phyloP scores from a whole-genome alignment of 2,888 invertebrate genomes.

The Parnassius apollo region DNA sequence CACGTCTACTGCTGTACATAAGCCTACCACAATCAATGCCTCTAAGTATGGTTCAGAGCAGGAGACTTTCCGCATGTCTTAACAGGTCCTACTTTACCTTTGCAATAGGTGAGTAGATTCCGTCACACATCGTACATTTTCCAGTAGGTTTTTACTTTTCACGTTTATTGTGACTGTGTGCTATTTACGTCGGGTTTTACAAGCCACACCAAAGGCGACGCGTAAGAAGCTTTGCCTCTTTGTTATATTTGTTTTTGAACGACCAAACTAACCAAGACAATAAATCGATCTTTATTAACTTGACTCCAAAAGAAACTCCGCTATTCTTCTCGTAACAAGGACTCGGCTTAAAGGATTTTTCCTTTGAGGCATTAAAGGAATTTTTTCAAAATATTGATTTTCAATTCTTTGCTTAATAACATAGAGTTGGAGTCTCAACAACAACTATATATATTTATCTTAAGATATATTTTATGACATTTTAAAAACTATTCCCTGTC shows the following conservation, averaged over 20 bases:
- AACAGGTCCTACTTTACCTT: not conserved
- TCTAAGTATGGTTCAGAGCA: too few relatives aligned
- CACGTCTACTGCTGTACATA: too few relatives aligned
- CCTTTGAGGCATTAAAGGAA: not conserved
- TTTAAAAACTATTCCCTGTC: too few relatives aligned
- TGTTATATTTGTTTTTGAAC: constrained; percentile 36
- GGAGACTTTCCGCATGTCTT: too few relatives aligned
- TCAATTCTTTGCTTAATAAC: too few relatives aligned
- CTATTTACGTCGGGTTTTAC: constrained; percentile 60
- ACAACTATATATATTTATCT: too few relatives aligned
- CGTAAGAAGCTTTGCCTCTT: constrained; percentile 40
- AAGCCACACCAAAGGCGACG: constrained; percentile 47
- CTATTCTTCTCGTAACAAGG: constrained; percentile 18
- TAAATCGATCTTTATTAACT: constrained; percentile 33
- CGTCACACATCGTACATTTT: constrained; percentile 38
- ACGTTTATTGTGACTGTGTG: constrained; percentile 41
- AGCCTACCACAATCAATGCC: too few relatives aligned
- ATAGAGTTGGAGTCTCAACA: too few relatives aligned
- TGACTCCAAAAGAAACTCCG: constrained; percentile 19
- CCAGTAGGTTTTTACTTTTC: constrained; percentile 26
- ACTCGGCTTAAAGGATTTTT: constrained; percentile 12
- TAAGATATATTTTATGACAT: too few relatives aligned
- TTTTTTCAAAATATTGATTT: too few relatives aligned
- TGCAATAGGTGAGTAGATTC: not conserved
- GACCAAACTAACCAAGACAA: constrained; percentile 31